These are phyloP conservation scores for Drosophila falleni DNA, from an alignment of 2,888 invertebrate species.

Conservation along the genomic window DNA sequence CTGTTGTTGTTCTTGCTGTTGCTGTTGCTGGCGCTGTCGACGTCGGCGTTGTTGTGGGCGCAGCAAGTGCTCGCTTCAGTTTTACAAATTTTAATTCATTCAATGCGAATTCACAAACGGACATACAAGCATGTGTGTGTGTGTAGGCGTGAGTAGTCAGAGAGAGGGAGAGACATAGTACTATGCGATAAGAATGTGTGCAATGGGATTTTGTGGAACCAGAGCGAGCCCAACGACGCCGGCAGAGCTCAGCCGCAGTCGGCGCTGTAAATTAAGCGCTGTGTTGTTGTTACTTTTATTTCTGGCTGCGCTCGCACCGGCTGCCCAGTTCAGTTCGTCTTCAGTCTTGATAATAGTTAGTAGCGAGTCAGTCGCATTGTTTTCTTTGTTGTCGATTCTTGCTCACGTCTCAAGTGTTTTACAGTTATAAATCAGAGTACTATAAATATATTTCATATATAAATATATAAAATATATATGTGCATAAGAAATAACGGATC, in stretches of 20 bases:
- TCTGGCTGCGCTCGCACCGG: constrained; percentile 52
- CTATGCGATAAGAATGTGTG: constrained; percentile 56
- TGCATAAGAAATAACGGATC: constrained; percentile 58
- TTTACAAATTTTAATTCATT: constrained; percentile 76
- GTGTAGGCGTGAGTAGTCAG: background rate
- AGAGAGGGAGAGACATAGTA: constrained; percentile 12
- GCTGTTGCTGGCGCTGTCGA: background rate
- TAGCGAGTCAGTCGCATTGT: constrained; percentile 48
- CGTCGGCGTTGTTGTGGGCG: constrained; percentile 15
- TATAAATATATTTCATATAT: background rate
- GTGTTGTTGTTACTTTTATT: constrained; percentile 27
- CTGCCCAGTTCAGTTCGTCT: constrained; percentile 46
- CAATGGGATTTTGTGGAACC: constrained; percentile 66
- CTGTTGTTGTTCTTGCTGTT: constrained; percentile 34
- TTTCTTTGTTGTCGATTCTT: constrained; percentile 21
- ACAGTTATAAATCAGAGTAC: constrained; percentile 36
- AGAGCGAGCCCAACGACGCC: constrained; percentile 42
- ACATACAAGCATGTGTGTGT: background rate
- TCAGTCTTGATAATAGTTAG: constrained; percentile 71
- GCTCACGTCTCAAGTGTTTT: constrained; percentile 37
- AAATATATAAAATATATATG: background rate
- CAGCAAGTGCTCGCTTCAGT: constrained; percentile 32
- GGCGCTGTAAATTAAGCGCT: constrained; percentile 62
- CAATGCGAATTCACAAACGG: constrained; percentile 64
- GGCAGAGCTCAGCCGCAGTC: constrained; percentile 39